Conservation (phyloP, 2,888 invertebrate species). For the Antheraea yamamai region DNA sequence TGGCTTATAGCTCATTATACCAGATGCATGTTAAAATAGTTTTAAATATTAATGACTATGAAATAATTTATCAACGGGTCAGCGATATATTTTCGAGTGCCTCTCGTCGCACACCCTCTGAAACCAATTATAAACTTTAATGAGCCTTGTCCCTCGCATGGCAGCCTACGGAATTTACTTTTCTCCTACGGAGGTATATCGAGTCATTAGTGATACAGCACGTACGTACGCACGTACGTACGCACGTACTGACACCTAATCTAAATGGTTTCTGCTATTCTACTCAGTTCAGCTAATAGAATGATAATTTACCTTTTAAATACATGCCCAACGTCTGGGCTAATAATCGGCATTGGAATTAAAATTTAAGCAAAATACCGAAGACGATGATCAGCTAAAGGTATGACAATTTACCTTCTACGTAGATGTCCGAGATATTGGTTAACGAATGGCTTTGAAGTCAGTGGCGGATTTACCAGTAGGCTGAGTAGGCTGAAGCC, state of each 20-base stretch:
- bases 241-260: not conserved
- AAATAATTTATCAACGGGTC: constrained; percentile 23
- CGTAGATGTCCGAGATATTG: no score
- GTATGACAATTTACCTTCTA: no score
- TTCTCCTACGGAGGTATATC: constrained; percentile 11
- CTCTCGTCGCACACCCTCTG: constrained; percentile 33
- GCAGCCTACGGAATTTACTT: constrained; percentile 36
- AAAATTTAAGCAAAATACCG: no score
- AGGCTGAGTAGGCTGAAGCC: no score
- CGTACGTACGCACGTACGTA: no score
- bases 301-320: not conserved
- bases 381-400: no score
- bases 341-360: no score
- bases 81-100: constrained; percentile 42
- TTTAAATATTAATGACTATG: constrained; percentile 20
- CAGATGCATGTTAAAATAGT: constrained; percentile 13
- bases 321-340: not conserved
- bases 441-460: no score
- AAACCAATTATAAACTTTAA: constrained; percentile 60
- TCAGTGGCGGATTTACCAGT: no score
- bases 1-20: constrained; percentile 19
- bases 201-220: not conserved
- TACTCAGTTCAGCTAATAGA: not conserved
- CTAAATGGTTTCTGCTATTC: not conserved
- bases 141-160: constrained; percentile 40